Evolutionary conservation across 2,888 invertebrate species (phyloP).

Genomic region (Dryobota labecula): DNA sequence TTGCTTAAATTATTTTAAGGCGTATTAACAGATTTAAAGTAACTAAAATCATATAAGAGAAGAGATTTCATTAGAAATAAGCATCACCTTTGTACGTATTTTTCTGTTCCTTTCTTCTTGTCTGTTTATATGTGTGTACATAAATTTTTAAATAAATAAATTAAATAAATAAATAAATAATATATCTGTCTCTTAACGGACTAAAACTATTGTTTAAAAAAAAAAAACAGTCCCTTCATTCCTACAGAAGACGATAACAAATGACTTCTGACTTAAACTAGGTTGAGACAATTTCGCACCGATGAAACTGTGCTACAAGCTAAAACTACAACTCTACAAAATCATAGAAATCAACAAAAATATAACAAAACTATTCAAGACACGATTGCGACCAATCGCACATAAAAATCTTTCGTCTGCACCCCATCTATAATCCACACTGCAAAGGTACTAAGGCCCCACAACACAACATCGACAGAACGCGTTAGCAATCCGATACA

Average conservation of each 20-base stretch:
- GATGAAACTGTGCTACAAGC: background rate
- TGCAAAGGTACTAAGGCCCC: slow-evolving; percentile 54
- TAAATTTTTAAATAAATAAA: too few species aligned
- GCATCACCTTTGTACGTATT: too few species aligned
- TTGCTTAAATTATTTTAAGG: too few species aligned
- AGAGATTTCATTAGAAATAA: too few species aligned
- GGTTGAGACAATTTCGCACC: background rate
- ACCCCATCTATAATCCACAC: slow-evolving; percentile 26
- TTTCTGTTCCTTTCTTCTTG: too few species aligned
- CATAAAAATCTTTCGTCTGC: slow-evolving; percentile 26
- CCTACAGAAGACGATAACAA: background rate
- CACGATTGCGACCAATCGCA: slow-evolving; percentile 35
- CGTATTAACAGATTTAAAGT: too few species aligned
- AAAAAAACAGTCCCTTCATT: background rate
- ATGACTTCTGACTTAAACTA: background rate
- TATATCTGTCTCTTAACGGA: too few species aligned
- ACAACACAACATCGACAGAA: slow-evolving; percentile 65
- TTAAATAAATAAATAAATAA: too few species aligned
- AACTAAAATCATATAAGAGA: too few species aligned
- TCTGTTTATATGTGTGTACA: too few species aligned
- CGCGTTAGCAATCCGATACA: slow-evolving; percentile 72
- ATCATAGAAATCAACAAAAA: background rate
- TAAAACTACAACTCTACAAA: too few species aligned
- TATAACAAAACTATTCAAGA: slow-evolving; percentile 1
- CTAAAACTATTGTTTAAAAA: background rate